phyloP scores from a whole-genome alignment of 2,888 invertebrate species.

The Epirrita christyi region DNA sequence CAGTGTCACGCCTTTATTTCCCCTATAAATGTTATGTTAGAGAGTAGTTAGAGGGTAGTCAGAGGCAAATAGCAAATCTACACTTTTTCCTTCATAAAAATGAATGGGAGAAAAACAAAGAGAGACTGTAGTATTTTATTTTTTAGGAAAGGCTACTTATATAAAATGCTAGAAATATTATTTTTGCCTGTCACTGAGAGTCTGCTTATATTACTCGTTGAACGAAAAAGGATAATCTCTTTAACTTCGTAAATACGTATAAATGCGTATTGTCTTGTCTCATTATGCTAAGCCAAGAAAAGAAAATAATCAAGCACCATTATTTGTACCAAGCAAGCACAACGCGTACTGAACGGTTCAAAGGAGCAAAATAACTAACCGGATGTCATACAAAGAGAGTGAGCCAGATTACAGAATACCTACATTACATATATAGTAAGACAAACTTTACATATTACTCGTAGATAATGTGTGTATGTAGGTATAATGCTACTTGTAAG shows the following conservation, averaged over 20 bases:
- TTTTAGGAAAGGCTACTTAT: no score
- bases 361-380: conserved; percentile 66
- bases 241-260: conserved; percentile 6
- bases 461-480: not conserved
- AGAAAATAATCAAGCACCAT: conserved; percentile 41
- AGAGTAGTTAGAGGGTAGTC: no score
- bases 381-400: conserved; percentile 68
- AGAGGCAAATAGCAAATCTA: no score
- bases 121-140: no score
- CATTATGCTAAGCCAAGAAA: conserved; percentile 27
- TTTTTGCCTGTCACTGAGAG: not conserved
- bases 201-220: not conserved
- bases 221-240: conserved; percentile 8
- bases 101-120: no score
- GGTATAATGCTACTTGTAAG: conserved; percentile 35
- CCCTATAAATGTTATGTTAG: no score
- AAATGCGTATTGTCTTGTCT: conserved; percentile 23
- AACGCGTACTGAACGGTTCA: conserved; percentile 48
- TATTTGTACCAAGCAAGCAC: conserved; percentile 44
- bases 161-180: no score
- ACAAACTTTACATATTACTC: not conserved
- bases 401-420: conserved; percentile 36
- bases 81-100: no score
- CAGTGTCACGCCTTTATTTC: no score
- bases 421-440: not conserved